Base-by-base conservation (phyloP, 2,888 invertebrate genomes). In the Drosophila cognata region DNA sequence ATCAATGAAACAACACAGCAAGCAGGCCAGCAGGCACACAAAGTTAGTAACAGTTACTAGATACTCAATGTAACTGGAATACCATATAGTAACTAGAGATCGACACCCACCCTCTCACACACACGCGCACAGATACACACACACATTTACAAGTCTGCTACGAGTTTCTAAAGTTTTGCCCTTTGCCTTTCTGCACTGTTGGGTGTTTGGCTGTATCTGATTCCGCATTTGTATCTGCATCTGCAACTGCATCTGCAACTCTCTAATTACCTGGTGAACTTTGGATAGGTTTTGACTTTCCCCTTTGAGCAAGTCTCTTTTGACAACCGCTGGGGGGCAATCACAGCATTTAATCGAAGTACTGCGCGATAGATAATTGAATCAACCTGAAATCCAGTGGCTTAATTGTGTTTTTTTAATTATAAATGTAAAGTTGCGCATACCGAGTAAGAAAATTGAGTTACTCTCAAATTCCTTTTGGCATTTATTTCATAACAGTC, bases 241-340 rank as follows among this genome's bases (percentile, higher is more conserved):
- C 18, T 31, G n/a, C 25, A 18, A 48, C 35, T 41, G 50, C 46
- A 11, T 13, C 29, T 48, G 16, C 56, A 60, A 18, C 56, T 43
- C 46, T 70, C 61, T 69, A 74, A 74, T 74, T 74, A 64, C 38
- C 35, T 29, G 56, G n/a, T 35, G 61, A 38, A 21, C 56, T 52
- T 28, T 38, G 41, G 33, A 18, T 13, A 31, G 28, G 21, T 33
- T 50, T 35, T 53, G 46, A 33, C 43, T 46, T 61, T 60, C n/a
- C 25, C 28, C 25, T 64, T 64, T 16, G 31, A 5, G n/a, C 46
- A 31, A 48, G 36, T 35, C 46, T 58, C 28, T 2, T 46, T 25
- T 25, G 25, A 25, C 46, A 16, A 1, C 16, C 46, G 7, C 7
- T 46, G 21, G 1, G 8, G 6, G 33, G 25, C 28, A 36, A 13